These are phyloP conservation scores for Trichonephila clavata DNA, from an alignment of 1,140 invertebrate genomes.

Conservation along the genomic window DNA sequence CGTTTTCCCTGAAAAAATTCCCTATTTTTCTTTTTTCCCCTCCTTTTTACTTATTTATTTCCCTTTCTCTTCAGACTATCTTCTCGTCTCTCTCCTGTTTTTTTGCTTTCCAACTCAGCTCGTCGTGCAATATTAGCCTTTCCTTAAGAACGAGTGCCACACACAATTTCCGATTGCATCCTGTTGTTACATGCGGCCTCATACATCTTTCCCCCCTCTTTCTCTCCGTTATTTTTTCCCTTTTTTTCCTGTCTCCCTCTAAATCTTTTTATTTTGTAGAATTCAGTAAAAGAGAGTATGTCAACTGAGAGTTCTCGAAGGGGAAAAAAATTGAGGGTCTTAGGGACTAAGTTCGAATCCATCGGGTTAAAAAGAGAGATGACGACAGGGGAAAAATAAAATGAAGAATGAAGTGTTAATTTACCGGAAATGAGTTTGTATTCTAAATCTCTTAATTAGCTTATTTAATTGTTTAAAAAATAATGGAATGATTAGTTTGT, in stretches of 20 bases:
- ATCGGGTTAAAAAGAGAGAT: neutral
- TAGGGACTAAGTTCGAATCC: neutral
- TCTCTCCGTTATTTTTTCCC: neutral
- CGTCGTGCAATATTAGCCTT: constrained; percentile 60
- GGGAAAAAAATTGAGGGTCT: neutral
- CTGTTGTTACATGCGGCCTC: constrained; percentile 4
- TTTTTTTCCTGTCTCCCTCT: neutral
- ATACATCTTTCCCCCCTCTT: neutral
- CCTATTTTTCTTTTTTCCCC: neutral
- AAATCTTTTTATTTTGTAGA: neutral
- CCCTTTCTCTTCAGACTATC: neutral
- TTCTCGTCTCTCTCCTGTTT: neutral
- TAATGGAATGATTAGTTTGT: too few relatives aligned
- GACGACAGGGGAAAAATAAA: neutral
- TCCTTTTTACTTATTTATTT: constrained; percentile 20
- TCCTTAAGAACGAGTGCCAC: constrained; percentile 27
- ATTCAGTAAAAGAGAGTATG: neutral
- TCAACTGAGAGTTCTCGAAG: neutral
- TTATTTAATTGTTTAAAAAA: too few relatives aligned
- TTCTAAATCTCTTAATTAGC: too few relatives aligned
- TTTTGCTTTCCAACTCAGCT: neutral
- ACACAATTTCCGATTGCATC: constrained; percentile 56
- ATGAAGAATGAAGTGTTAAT: too few relatives aligned
- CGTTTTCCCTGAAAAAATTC: constrained; percentile 29
- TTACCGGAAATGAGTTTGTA: too few relatives aligned